Base-by-base conservation (phyloP, 2,888 invertebrate species). In the Monochamus alternatus region DNA sequence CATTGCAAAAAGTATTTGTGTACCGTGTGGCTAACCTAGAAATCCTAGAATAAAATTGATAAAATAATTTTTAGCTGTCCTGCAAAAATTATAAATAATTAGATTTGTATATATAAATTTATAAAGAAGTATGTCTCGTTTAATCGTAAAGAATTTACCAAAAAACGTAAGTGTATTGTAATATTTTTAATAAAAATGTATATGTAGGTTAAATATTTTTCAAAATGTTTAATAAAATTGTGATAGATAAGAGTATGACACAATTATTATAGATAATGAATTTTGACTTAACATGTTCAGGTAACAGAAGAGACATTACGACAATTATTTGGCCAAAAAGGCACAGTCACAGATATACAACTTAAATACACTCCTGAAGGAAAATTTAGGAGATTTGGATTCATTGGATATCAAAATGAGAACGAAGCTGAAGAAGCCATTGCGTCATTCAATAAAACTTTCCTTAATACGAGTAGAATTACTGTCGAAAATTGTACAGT, bases 351-450 rank as follows among this genome's bases (percentile, higher is more conserved):
- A 7, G 99, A 99, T 90, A 92, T 98, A 7, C 96, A 97, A 84
- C 89, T 99, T 7, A 99, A 98, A 88, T 98, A 95, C 85, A 97
- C 97, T 0, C 92, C 94, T 82, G 94, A 96, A 90, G 98, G 98
- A 8, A 94, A 94, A 86, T 99, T 99, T 87, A 92, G 99, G 75
- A 94, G 95, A 84, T 99, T 99, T 90, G 97, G 95, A 4, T 99
- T 99, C 87, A 90, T 99, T 82, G 99, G 99, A 7, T 99, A 93
- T 88, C 94, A 95, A 86, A 93, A 91, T 31, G 95, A 95, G 78
- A 93, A 94, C 65, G 95, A 96, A 85, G 98, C 97, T 0, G 86
- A 92, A 65, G 91, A 90, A 47, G 98, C 98, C 0, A 90, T 93
- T 47, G 90, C 94, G 22, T 93, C 94, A 86, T 96, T 97, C 81